Evolutionary conservation across 2,797 vertebrate species (phyloP).

Genomic region (Mionectes olivaceus): DNA sequence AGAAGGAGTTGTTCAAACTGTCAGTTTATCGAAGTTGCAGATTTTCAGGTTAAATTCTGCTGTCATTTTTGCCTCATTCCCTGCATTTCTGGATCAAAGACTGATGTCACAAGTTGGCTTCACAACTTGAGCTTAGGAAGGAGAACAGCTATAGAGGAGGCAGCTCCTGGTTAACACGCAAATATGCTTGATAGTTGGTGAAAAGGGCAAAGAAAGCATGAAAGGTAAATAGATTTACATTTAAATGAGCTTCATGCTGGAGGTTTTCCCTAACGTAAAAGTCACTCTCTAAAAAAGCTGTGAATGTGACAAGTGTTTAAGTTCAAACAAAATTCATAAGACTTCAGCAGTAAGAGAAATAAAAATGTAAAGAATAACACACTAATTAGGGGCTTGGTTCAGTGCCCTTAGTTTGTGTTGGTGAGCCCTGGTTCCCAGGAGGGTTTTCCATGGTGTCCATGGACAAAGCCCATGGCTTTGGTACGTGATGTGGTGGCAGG

Average conservation of each 20-base stretch:
- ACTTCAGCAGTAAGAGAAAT: conserved; percentile 11
- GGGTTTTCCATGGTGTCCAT: background rate
- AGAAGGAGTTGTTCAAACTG: background rate
- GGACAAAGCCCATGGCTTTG: background rate
- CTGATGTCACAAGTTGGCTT: conserved; percentile 46
- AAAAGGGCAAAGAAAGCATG: conserved; percentile 74
- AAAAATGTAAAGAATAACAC: background rate
- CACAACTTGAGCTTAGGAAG: conserved; percentile 19
- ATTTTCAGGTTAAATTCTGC: background rate
- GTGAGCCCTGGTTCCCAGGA: background rate
- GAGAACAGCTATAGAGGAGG: conserved; percentile 37
- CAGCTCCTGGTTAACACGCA: conserved; percentile 69
- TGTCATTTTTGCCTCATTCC: conserved; percentile 6
- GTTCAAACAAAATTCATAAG: conserved; percentile 34
- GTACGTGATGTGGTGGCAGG: background rate
- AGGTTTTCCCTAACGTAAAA: conserved; percentile 61
- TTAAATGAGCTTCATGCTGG: conserved; percentile 54
- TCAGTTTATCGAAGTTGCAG: background rate
- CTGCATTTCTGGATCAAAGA: conserved; percentile 38
- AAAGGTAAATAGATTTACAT: conserved; percentile 75
- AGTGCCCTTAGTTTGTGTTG: background rate
- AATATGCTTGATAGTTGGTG: conserved; percentile 69
- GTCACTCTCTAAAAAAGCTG: conserved; percentile 42
- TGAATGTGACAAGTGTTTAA: conserved; percentile 48
- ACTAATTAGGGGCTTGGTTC: background rate